These are phyloP conservation scores for Lutraria lutraria DNA, from an alignment of 2,888 invertebrate genomes.

Conservation along the genomic window DNA sequence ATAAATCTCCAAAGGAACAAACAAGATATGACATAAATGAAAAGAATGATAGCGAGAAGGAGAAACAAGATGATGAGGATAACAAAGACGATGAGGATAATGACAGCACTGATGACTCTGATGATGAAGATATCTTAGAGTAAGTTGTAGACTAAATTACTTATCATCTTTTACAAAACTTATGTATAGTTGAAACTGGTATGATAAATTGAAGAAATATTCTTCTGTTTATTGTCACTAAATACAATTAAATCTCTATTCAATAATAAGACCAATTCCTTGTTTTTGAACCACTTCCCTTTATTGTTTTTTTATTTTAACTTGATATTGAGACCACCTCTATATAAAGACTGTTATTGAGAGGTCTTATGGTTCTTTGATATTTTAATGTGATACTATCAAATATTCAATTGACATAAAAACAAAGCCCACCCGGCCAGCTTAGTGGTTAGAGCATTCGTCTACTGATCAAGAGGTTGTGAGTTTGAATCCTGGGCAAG, in stretches of 20 bases:
- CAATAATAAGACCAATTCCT: not conserved
- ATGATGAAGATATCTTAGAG: slow-evolving; percentile 66
- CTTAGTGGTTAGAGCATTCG: no score
- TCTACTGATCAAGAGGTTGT: no score
- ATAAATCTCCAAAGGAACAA: not conserved
- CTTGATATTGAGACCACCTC: not conserved
- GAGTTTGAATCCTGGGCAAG: no score
- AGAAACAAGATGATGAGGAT: slow-evolving; percentile 68
- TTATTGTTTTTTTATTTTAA: not conserved
- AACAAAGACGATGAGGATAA: slow-evolving; percentile 57
- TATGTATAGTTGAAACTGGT: not conserved
- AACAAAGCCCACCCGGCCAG: no score
- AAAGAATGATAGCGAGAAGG: slow-evolving; percentile 66
- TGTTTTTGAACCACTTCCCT: not conserved
- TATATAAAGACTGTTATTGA: no score
- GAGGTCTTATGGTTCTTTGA: no score
- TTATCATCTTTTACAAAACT: not conserved
- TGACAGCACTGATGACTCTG: slow-evolving; percentile 64
- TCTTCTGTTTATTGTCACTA: not conserved
- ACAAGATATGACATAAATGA: slow-evolving; percentile 41
- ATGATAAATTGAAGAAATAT: not conserved
- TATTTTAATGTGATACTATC: no score
- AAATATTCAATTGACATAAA: no score
- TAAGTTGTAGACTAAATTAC: slow-evolving; percentile 35
- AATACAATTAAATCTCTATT: not conserved